Conservation (phyloP, 37 sponge, comb jelly and placozoan genomes). For the Halisarca cf. caerulea region DNA sequence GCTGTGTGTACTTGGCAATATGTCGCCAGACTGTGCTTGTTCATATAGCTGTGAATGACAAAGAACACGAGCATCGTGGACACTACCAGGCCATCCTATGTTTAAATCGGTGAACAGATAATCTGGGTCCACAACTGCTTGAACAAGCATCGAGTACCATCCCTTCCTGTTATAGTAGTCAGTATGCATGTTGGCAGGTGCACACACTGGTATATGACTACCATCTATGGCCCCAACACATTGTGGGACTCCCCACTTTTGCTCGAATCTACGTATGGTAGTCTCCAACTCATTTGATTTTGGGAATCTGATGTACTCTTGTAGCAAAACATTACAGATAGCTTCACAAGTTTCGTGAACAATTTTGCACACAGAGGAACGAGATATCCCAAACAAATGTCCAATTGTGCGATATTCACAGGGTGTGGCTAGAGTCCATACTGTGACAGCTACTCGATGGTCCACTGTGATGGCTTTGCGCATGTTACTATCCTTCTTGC, state of each 20-base stretch:
- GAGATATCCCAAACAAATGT: no score
- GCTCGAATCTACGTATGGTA: no score
- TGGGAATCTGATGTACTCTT: no score
- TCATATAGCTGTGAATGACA: slow-evolving; percentile 29
- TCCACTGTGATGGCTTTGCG: no score
- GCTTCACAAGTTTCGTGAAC: no score
- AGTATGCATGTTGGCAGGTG: slow-evolving; percentile 18
- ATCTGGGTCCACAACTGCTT: slow-evolving; percentile 19
- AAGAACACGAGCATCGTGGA: slow-evolving; percentile 42
- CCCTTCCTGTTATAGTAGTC: slow-evolving; percentile 41
- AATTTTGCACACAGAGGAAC: no score
- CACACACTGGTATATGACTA: slow-evolving; percentile 32
- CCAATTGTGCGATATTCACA: no score
- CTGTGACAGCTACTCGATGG: no score
- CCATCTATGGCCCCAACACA: slow-evolving; percentile 42
- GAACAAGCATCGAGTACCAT: slow-evolving; percentile 33
- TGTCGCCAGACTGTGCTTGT: neutral
- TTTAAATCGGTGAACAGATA: neutral
- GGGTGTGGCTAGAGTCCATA: no score
- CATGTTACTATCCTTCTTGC: no score
- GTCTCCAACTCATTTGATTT: no score
- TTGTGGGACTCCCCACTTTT: slow-evolving; percentile 39
- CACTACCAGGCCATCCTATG: slow-evolving; percentile 34
- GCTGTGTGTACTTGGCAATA: slow-evolving; percentile 17
- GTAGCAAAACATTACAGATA: no score